Evolutionary conservation across 2,888 invertebrate genomes (phyloP), one percentile per base, ranked within the genome.

Genomic region (Oasisia sp.): DNA sequence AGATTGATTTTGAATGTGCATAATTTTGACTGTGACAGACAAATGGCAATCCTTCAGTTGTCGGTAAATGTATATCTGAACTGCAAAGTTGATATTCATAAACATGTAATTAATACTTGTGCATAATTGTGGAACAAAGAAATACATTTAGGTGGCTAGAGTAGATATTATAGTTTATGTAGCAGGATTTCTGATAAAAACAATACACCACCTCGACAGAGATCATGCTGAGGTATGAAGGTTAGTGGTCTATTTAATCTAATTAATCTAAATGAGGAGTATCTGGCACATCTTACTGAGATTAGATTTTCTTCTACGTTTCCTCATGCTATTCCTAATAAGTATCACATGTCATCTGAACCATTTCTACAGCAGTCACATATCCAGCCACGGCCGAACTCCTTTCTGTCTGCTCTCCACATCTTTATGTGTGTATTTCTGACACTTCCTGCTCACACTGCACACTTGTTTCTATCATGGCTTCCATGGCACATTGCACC

Each of bases 211-310:
- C 74, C 74, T 74, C 74, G 74, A 74, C 74, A 27, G 74, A 74
- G 74, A 74, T 74, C 74, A 74, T 74, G 27, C n/a, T 27, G 74
- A 74, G 74, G 74, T 74, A 74, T 74, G 74, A 74, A 74, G 74
- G 74, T 74, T 74, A 74, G 74, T 74, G 74, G n/a, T 74, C 74
- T 74, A 74, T 7, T 74, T 74, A 19, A 7, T 74, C 74, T 74
- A 74, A 74, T 74, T 74, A 19, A 7, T 74, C 74, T 74, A 74
- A 74, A 74, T 27, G 74, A 74, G 27, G n/a, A 74, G 27, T 74
- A 5, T 74, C 74, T 74, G 74, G 74, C 74, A 74, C 74, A 74
- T 74, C 27, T 74, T 27, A 27, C 7, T 74, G 74, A 74, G 74
- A 74, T 74, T 74, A 74, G 19, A 19, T 74, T 74, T 74, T 74